Percentiles rank a stretch among this genome's conserved stretches.
Conservation (phyloP, 2,113 vertebrate genomes). For the Sula dactylatra region DNA sequence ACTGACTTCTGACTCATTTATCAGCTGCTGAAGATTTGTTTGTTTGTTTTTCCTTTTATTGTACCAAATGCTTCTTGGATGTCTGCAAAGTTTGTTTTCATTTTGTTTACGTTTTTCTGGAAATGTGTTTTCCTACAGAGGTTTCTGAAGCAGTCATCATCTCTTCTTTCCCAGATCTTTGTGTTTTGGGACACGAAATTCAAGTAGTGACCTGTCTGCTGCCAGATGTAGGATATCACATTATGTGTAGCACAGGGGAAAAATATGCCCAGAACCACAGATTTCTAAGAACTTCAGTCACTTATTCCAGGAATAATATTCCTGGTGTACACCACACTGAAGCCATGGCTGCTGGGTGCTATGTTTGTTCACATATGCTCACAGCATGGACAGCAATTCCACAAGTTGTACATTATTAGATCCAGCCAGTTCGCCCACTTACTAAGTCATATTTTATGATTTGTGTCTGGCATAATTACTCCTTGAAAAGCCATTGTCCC, state of each 20-base stretch:
- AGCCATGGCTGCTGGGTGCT: neutral
- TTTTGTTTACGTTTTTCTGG: constrained; percentile 20
- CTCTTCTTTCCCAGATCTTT: neutral
- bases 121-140: neutral
- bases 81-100: constrained; percentile 5
- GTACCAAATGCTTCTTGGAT: neutral
- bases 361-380: neutral
- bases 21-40: constrained; percentile 36
- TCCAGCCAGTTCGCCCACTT: neutral
- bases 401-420: neutral
- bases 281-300: constrained; percentile 55
- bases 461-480: neutral
- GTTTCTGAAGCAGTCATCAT: neutral
- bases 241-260: neutral
- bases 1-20: constrained; percentile 32
- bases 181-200: neutral
- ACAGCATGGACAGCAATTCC: neutral
- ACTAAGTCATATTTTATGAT: neutral
- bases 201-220: neutral
- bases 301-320: constrained; percentile 56
- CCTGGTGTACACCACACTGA: neutral
- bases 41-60: constrained; percentile 26
- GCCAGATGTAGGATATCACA: constrained; percentile 29
- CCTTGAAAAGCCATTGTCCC: neutral
- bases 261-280: constrained; percentile 17